Conservation (phyloP, 2,113 vertebrate genomes). For the Macrotus californicus region DNA sequence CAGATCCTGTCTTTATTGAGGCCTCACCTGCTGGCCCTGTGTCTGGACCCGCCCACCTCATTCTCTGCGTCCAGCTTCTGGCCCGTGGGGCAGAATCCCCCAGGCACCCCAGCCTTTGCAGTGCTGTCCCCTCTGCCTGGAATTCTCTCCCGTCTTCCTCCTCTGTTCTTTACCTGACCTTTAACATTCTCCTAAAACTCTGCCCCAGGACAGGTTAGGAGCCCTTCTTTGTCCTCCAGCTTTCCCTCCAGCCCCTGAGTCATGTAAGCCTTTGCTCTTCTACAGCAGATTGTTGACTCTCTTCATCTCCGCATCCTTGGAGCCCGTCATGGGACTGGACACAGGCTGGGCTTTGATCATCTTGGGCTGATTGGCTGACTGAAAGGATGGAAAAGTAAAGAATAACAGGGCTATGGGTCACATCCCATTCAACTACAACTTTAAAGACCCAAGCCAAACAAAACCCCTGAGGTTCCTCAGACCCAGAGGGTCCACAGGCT, state of each 20-base stretch:
- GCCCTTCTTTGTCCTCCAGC: not conserved
- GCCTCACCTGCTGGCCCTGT: not conserved
- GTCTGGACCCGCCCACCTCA: rapidly evolving
- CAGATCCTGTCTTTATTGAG: not conserved
- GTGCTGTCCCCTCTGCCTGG: not conserved
- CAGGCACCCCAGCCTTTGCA: not conserved
- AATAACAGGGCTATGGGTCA: not conserved
- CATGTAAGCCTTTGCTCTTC: not conserved
- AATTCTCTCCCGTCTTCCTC: not conserved
- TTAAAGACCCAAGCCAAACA: constrained; percentile 5
- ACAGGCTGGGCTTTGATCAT: not conserved
- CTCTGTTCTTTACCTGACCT: not conserved
- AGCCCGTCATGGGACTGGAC: not conserved
- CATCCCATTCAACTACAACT: not conserved
- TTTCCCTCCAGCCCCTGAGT: rapidly evolving
- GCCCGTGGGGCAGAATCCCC: not conserved
- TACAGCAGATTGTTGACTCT: not conserved
- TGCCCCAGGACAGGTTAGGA: not conserved
- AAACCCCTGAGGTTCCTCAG: not conserved
- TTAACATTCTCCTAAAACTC: not conserved
- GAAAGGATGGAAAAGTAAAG: not conserved
- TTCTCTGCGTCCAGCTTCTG: not conserved
- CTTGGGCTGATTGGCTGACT: not conserved
- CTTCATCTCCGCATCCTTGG: not conserved
- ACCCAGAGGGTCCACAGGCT: not conserved